Percentiles rank a stretch among this genome's conserved stretches.
Evolutionary conservation across 2,113 vertebrate species (phyloP).

Genomic region (Thunnus maccoyii): DNA sequence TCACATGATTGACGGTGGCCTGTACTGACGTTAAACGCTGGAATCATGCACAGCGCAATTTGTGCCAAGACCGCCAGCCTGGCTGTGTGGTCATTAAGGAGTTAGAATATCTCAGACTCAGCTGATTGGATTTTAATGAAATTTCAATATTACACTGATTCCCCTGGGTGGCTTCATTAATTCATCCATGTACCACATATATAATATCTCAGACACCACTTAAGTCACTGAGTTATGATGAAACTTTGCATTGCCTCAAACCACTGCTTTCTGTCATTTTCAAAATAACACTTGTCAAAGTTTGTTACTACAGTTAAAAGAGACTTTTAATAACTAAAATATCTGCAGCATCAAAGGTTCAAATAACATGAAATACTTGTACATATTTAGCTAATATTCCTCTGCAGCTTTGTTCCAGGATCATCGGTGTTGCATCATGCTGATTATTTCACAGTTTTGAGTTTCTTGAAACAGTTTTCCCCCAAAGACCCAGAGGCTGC

Average conservation of each 20-base stretch:
- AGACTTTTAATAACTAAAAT: not conserved
- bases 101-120: conserved; percentile 53
- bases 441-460: conserved; percentile 31
- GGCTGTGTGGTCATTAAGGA: conserved; percentile 61
- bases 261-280: conserved; percentile 2
- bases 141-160: conserved; percentile 75
- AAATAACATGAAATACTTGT: too few relatives aligned
- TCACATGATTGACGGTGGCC: conserved; percentile 61
- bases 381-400: conserved; percentile 1
- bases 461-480: conserved; percentile 20
- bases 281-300: not conserved
- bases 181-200: conserved; percentile 63
- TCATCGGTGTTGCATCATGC: conserved; percentile 20
- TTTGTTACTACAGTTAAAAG: not conserved
- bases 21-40: conserved; percentile 49
- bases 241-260: conserved; percentile 17
- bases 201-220: conserved; percentile 35
- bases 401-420: conserved; percentile 21
- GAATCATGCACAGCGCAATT: conserved; percentile 54
- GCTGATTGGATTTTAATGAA: conserved; percentile 73
- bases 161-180: conserved; percentile 69
- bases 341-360: not conserved
- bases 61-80: conserved; percentile 39
- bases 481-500: not conserved
- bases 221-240: conserved; percentile 51